Evolutionary conservation across 2,113 vertebrate genomes (phyloP).

Genomic region (Ptychochromis oligacanthus): DNA sequence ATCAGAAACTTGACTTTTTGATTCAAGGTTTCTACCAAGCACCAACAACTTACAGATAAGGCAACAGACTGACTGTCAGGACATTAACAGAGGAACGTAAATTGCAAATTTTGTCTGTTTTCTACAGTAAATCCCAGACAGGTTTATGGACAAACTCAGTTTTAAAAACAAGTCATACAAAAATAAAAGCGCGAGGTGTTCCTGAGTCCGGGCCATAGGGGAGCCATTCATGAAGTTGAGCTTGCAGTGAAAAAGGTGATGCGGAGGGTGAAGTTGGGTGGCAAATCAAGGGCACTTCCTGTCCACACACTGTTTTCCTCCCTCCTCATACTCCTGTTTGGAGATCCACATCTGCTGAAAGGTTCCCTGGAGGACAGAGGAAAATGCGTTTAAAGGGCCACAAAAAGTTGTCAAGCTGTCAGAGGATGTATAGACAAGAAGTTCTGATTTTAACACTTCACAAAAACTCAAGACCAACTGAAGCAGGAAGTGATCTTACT

Average conservation of each 20-base stretch:
- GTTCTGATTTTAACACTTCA: neutral
- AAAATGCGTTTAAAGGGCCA: neutral
- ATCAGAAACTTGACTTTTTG: constrained; percentile 11
- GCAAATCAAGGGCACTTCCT: constrained; percentile 93
- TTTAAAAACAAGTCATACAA: constrained; percentile 56
- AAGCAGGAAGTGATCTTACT: neutral
- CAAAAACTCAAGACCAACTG: neutral
- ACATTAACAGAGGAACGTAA: constrained; percentile 24
- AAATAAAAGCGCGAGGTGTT: constrained; percentile 56
- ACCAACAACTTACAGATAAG: constrained; percentile 14
- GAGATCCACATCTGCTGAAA: constrained; percentile 99
- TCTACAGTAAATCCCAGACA: constrained; percentile 46
- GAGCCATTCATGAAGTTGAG: constrained; percentile 41
- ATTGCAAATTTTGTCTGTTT: constrained; percentile 25
- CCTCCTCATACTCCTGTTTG: constrained; percentile 98
- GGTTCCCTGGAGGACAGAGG: constrained; percentile 84
- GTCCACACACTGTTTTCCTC: constrained; percentile 98
- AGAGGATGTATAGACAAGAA: neutral
- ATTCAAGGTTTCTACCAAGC: constrained; percentile 15
- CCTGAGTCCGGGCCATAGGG: constrained; percentile 72
- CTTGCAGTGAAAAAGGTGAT: constrained; percentile 11
- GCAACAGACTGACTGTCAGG: constrained; percentile 10
- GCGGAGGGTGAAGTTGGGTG: neutral
- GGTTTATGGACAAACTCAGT: neutral
- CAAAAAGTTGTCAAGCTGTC: neutral